phyloP scores from a whole-genome alignment of 92 coral and sea anemone species.

The Zoanthus solanderi region DNA sequence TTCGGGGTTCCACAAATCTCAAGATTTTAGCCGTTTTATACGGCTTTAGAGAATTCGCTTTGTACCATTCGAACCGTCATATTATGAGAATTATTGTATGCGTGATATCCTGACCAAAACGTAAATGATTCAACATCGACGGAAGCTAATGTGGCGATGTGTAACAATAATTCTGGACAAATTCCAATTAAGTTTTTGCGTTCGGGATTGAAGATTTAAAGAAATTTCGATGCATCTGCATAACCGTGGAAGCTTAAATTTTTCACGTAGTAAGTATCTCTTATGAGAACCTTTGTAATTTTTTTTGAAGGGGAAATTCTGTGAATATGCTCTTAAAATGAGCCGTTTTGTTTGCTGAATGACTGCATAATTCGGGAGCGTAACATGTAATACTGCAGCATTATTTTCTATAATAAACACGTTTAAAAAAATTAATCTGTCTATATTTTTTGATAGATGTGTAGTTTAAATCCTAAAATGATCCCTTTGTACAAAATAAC shows the following conservation, averaged over 20 bases:
- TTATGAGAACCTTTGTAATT: slow-evolving; percentile 13
- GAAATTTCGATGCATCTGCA: slow-evolving; percentile 5
- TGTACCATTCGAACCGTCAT: slow-evolving; percentile 7
- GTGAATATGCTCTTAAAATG: not conserved
- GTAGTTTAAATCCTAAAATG: slow-evolving; percentile 6
- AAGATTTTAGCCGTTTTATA: not conserved
- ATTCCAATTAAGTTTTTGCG: not conserved
- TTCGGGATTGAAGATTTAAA: slow-evolving; percentile 13
- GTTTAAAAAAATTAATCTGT: not conserved
- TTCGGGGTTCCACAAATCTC: not conserved
- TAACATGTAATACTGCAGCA: slow-evolving; percentile 4
- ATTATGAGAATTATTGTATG: slow-evolving; percentile 8
- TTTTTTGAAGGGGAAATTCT: slow-evolving; percentile 13
- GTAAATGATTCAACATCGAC: not conserved
- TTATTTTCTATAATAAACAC: slow-evolving; percentile 9
- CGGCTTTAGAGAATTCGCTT: slow-evolving; percentile 9
- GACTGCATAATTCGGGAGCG: slow-evolving; percentile 17
- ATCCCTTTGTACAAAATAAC: slow-evolving; percentile 6
- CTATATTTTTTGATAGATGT: not conserved
- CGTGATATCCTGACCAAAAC: not conserved
- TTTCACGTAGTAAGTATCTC: slow-evolving; percentile 8
- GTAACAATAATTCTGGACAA: not conserved
- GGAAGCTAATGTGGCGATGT: slow-evolving; percentile 5
- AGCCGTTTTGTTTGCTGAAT: slow-evolving; percentile 18
- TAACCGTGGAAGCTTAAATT: not conserved